Evolutionary conservation across 1,140 invertebrate species (phyloP).

Genomic region (Eurosta solidaginis): DNA sequence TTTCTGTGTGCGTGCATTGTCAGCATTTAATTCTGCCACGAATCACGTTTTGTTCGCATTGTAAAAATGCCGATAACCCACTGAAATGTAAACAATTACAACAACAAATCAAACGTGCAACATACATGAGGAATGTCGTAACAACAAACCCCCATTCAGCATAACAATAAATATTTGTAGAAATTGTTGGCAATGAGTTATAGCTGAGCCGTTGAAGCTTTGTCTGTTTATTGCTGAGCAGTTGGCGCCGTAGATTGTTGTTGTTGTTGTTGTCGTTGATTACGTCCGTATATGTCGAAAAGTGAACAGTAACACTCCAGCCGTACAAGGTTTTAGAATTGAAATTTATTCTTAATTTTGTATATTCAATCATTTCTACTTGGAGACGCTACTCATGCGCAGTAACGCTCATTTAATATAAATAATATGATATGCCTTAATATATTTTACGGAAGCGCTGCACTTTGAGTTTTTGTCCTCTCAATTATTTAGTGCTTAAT

Average conservation of each 20-base stretch:
- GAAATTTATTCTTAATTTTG: too few relatives aligned
- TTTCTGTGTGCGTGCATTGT: not conserved
- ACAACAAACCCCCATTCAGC: not conserved
- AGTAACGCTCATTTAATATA: too few relatives aligned
- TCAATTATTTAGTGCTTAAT: too few relatives aligned
- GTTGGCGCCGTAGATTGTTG: too few relatives aligned
- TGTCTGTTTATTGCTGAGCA: not conserved
- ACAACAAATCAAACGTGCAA: not conserved
- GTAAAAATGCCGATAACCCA: slow-evolving; percentile 11
- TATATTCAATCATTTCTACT: too few relatives aligned
- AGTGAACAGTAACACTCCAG: too few relatives aligned
- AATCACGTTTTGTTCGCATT: slow-evolving; percentile 22
- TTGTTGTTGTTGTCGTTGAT: not conserved
- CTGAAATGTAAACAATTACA: slow-evolving; percentile 5
- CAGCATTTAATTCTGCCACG: not conserved
- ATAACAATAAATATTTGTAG: not conserved
- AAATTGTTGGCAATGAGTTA: slow-evolving; percentile 24
- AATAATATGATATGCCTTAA: too few relatives aligned
- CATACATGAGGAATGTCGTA: not conserved
- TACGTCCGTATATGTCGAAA: not conserved
- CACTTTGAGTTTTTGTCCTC: too few relatives aligned
- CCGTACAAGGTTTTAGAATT: too few relatives aligned
- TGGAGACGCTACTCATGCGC: too few relatives aligned
- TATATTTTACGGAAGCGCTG: too few relatives aligned
- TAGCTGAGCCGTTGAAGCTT: not conserved